These are phyloP conservation scores for Rhysida immarginata DNA, from an alignment of 1,140 invertebrate genomes.

Conservation along the genomic window DNA sequence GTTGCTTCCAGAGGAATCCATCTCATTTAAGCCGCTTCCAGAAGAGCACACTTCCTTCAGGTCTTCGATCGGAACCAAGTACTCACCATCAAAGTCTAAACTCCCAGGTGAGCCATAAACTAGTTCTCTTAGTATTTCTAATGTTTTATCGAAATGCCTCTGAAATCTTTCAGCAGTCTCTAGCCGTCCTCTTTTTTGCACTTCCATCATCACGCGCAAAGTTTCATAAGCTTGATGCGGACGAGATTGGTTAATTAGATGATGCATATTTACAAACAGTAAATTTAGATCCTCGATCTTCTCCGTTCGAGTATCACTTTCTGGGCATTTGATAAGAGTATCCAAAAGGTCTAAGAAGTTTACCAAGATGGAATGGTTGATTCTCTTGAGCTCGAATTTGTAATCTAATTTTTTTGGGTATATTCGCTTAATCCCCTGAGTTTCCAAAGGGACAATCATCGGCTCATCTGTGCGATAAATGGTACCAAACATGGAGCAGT, in stretches of 20 bases:
- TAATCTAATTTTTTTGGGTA: slow-evolving; percentile 94
- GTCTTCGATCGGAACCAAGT: slow-evolving; percentile 46
- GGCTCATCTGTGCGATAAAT: slow-evolving; percentile 84
- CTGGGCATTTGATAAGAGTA: slow-evolving; percentile 78
- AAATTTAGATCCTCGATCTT: slow-evolving; percentile 93
- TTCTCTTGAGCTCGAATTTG: slow-evolving; percentile 84
- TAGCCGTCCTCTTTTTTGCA: slow-evolving; percentile 75
- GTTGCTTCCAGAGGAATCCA: slow-evolving; percentile 34
- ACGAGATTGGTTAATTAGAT: slow-evolving; percentile 92
- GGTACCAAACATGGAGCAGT: slow-evolving; percentile 93
- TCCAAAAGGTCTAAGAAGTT: slow-evolving; percentile 95
- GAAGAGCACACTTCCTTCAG: too few species aligned
- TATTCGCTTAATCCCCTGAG: slow-evolving; percentile 79
- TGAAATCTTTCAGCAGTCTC: slow-evolving; percentile 81
- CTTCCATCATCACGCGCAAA: slow-evolving; percentile 87
- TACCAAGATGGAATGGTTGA: slow-evolving; percentile 89
- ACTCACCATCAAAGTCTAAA: slow-evolving; percentile 61
- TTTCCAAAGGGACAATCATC: slow-evolving; percentile 84
- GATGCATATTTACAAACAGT: slow-evolving; percentile 96
- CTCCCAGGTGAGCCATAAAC: slow-evolving; percentile 69
- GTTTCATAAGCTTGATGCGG: slow-evolving; percentile 93
- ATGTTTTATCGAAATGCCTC: slow-evolving; percentile 75
- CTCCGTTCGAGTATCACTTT: slow-evolving; percentile 77
- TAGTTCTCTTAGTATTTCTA: slow-evolving; percentile 44
- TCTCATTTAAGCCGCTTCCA: slow-evolving; percentile 20